Conservation (phyloP, 1,140 invertebrate genomes). For the Propsilocerus akamusi region DNA sequence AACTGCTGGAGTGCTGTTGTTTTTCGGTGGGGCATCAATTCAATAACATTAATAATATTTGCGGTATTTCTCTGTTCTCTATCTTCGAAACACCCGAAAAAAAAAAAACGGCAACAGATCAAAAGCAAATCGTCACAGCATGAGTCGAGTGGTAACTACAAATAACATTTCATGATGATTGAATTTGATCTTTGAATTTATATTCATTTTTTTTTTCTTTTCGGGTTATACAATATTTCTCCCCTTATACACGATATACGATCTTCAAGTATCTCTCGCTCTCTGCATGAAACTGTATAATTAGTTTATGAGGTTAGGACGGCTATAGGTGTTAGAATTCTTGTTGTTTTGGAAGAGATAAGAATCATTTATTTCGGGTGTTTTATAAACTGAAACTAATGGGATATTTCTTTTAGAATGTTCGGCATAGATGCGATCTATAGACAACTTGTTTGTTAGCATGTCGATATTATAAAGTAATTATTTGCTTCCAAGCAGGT, state of each 20-base stretch:
- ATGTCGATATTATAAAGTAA: conserved; percentile 3
- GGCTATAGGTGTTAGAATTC: neutral
- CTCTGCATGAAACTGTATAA: conserved; percentile 1
- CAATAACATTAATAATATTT: neutral
- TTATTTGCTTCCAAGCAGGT: neutral
- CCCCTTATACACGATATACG: neutral
- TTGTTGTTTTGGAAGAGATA: neutral
- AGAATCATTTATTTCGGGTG: neutral
- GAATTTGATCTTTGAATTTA: neutral
- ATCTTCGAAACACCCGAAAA: no score
- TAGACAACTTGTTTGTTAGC: no score
- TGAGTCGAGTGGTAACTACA: neutral
- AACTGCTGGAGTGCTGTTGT: no score
- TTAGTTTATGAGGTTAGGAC: conserved; percentile 2
- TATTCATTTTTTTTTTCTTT: neutral
- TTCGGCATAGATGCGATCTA: no score
- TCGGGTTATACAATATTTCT: neutral
- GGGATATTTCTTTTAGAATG: no score
- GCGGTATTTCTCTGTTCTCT: neutral
- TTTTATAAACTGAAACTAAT: no score
- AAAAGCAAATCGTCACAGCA: conserved; percentile 1
- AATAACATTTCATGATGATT: conserved; percentile 1
- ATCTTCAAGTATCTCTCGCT: neutral
- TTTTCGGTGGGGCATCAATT: no score
- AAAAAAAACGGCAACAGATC: neutral